These are phyloP conservation scores for Glaucopsyche alexis DNA, from an alignment of 2,888 invertebrate genomes.

Conservation along the genomic window DNA sequence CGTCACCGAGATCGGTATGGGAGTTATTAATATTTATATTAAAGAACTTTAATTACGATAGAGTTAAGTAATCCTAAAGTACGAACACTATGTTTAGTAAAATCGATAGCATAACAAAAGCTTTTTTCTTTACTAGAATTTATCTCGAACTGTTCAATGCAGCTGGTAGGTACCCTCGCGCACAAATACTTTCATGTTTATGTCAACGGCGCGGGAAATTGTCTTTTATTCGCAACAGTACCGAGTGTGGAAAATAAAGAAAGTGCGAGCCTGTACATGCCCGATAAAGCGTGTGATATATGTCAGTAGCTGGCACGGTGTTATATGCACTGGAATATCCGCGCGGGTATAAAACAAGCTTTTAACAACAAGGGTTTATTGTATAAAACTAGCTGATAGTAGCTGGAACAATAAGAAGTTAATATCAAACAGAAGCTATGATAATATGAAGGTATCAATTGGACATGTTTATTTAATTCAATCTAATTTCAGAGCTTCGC, in stretches of 20 bases:
- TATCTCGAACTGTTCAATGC: neutral
- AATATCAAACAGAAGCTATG: neutral
- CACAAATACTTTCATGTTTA: neutral
- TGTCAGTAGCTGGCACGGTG: neutral
- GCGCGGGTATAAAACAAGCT: no score
- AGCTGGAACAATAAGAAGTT: neutral
- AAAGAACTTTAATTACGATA: no score
- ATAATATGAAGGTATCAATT: no score
- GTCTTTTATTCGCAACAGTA: neutral
- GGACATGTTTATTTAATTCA: no score
- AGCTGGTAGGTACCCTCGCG: neutral
- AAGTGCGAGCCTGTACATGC: neutral
- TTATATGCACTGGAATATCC: neutral
- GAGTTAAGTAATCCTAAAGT: no score
- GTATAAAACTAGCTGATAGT: neutral
- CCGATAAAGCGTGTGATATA: neutral
- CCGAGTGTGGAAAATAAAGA: constrained; percentile 6
- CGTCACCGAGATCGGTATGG: no score
- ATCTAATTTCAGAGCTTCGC: no score
- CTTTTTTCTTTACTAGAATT: no score
- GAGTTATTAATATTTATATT: no score
- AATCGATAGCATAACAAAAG: no score
- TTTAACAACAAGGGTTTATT: no score
- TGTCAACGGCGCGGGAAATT: neutral
- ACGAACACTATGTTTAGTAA: no score